A percentile compares a stretch with the other conserved stretches of the same genome.
These are phyloP conservation scores for Jacana jacana DNA, from an alignment of 2,113 vertebrate species.

Conservation along the genomic window DNA sequence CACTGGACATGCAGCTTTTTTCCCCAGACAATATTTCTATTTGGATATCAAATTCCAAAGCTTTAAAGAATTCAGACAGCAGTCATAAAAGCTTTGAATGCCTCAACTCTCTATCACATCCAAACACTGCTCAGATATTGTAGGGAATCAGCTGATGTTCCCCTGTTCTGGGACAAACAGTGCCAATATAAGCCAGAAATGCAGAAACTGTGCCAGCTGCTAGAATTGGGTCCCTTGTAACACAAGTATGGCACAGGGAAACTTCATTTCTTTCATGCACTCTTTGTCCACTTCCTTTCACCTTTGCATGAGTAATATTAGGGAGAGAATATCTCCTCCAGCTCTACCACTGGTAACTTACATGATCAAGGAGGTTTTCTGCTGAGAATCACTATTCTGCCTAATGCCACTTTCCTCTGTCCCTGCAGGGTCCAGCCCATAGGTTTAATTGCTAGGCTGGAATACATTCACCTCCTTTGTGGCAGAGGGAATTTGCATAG, in stretches of 20 bases:
- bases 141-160: not conserved
- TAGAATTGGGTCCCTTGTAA: not conserved
- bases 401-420: not conserved
- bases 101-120: not conserved
- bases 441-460: not conserved
- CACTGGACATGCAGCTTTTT: not conserved
- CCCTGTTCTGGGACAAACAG: not conserved
- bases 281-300: not conserved
- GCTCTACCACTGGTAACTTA: not conserved
- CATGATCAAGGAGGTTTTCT: not conserved
- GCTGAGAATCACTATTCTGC: not conserved
- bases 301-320: not conserved
- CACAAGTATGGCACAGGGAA: not conserved
- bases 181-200: not conserved
- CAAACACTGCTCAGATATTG: not conserved
- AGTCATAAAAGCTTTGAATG: not conserved
- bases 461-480: not conserved
- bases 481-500: not conserved
- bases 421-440: rapidly evolving
- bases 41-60: not conserved
- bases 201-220: not conserved
- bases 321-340: not conserved
- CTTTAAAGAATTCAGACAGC: not conserved
- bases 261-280: not conserved
- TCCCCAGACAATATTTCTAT: not conserved